These are phyloP conservation scores for Clarias pachynema DNA, from an alignment of 2,797 vertebrate species.

Conservation along the genomic window DNA sequence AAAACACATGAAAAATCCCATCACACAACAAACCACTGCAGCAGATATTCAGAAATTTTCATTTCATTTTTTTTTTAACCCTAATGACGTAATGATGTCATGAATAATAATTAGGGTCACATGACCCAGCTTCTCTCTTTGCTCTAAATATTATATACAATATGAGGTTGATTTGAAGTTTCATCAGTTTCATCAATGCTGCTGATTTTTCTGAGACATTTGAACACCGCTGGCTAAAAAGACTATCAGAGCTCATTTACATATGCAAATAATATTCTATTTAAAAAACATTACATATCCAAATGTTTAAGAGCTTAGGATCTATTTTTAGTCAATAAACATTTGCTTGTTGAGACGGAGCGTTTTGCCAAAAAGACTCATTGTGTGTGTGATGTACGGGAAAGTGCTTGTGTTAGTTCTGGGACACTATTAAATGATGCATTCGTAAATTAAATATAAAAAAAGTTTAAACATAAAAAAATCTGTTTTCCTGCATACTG, in stretches of 20 bases:
- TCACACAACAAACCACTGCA: neutral
- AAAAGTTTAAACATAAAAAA: neutral
- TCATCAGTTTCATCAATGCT: constrained; percentile 1
- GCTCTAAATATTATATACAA: neutral
- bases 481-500: neutral
- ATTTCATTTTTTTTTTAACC: neutral
- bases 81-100: neutral
- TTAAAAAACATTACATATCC: neutral
- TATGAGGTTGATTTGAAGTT: constrained; percentile 19
- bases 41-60: neutral
- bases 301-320: neutral
- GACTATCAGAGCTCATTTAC: neutral
- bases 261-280: neutral
- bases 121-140: neutral
- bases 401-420: neutral
- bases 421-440: neutral
- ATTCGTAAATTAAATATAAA: neutral
- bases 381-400: neutral
- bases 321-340: neutral
- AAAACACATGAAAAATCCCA: neutral
- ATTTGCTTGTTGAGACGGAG: neutral
- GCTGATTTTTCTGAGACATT: constrained; percentile 22
- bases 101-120: constrained; percentile 25
- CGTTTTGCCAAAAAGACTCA: neutral
- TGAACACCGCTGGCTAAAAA: neutral